Percentiles rank a stretch among this genome's conserved stretches.
Conservation (phyloP, 2,797 vertebrate species). For the Picus viridis region DNA sequence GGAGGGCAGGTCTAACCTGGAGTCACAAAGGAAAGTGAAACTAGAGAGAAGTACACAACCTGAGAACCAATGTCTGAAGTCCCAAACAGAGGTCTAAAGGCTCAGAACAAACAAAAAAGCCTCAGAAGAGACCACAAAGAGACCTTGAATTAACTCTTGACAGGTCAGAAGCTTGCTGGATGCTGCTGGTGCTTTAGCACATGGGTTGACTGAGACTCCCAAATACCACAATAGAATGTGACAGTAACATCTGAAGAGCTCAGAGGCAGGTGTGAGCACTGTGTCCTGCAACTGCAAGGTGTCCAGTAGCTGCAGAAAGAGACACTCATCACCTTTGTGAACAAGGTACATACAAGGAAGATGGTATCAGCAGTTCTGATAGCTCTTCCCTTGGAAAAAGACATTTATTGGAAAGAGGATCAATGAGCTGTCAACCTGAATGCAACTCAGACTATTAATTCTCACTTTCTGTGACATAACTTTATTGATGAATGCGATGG, state of each 20-base stretch:
- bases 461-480: background rate
- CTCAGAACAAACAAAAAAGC: background rate
- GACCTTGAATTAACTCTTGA: background rate
- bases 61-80: background rate
- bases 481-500: background rate
- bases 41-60: background rate
- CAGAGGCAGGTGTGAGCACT: background rate
- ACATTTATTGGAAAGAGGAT: background rate
- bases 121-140: background rate
- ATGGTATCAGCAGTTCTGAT: background rate
- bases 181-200: background rate
- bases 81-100: background rate
- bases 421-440: background rate
- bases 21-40: constrained; percentile 49
- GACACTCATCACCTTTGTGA: background rate
- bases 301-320: background rate
- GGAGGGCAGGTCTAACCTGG: background rate
- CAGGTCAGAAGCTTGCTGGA: background rate
- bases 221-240: background rate
- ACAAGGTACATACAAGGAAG: background rate
- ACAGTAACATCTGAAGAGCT: background rate
- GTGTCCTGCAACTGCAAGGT: background rate
- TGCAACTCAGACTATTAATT: background rate
- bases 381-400: background rate
- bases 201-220: background rate